These are phyloP conservation scores for Phoenoteleia sp. DNA, from an alignment of 2,888 invertebrate species.

Conservation along the genomic window DNA sequence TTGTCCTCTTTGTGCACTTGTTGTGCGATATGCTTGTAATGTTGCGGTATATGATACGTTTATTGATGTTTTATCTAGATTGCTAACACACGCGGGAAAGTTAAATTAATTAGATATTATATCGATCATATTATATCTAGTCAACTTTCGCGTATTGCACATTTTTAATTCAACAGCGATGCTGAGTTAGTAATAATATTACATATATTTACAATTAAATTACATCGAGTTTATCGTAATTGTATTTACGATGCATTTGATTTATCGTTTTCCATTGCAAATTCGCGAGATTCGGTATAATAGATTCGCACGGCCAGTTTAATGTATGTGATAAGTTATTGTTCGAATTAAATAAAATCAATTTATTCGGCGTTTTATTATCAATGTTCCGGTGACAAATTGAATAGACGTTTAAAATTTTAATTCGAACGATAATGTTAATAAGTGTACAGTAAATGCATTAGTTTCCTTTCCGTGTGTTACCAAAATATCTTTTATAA, in stretches of 20 bases:
- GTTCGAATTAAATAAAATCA: neutral
- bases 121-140: neutral
- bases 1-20: neutral
- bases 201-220: slow-evolving; percentile 31
- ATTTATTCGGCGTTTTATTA: neutral
- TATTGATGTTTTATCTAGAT: neutral
- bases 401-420: neutral
- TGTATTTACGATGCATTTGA: slow-evolving; percentile 25
- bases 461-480: neutral
- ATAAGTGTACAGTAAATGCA: neutral
- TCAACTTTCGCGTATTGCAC: neutral
- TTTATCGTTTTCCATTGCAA: slow-evolving; percentile 35
- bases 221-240: slow-evolving; percentile 8
- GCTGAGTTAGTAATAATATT: neutral
- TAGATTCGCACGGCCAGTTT: slow-evolving; percentile 9
- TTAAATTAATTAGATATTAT: neutral
- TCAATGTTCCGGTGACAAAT: neutral
- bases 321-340: slow-evolving; percentile 1
- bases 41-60: neutral
- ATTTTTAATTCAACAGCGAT: neutral
- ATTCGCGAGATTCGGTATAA: neutral
- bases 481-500: neutral
- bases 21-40: no score
- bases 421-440: neutral
- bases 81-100: neutral